A percentile compares a stretch with the other conserved stretches of the same genome.
phyloP scores from a whole-genome alignment of 2,888 invertebrate species.

The Rhingia rostrata region DNA sequence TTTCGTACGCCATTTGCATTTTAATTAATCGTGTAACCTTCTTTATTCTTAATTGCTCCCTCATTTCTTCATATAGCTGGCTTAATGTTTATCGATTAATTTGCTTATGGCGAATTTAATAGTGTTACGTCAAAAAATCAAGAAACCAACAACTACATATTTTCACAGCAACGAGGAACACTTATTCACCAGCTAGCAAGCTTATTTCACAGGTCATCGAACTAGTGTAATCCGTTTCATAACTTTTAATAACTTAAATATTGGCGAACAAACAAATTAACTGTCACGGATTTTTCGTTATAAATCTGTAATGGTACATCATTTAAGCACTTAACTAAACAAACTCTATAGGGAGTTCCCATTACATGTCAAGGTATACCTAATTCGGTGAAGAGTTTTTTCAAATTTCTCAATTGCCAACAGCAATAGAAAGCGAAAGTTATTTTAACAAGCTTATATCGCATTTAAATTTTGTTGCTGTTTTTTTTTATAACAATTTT shows the following conservation, averaged over 20 bases:
- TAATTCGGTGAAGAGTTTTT: constrained; percentile 19
- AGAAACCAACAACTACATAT: no score
- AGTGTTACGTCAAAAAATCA: not conserved
- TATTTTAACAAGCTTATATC: constrained; percentile 6
- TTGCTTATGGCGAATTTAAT: constrained; percentile 14
- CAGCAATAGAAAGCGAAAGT: constrained; percentile 54
- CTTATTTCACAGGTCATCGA: constrained; percentile 24
- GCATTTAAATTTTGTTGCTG: not conserved
- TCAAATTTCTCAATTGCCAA: constrained; percentile 22
- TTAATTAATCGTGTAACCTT: constrained; percentile 26
- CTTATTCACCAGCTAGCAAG: not conserved
- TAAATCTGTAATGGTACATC: not conserved
- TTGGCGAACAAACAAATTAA: constrained; percentile 7
- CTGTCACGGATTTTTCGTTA: not conserved
- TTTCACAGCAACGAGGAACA: not conserved
- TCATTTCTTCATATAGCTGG: constrained; percentile 13
- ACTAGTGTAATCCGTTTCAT: constrained; percentile 5
- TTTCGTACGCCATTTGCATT: not conserved
- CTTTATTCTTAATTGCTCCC: constrained; percentile 20
- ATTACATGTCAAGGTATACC: constrained; percentile 16
- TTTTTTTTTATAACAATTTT: constrained; percentile 2
- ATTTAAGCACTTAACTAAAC: not conserved
- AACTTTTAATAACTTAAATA: not conserved
- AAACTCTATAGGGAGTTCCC: not conserved
- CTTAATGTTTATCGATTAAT: constrained; percentile 24